These are phyloP conservation scores for Dryobotodes eremita DNA, from an alignment of 2,888 invertebrate species.

Conservation along the genomic window DNA sequence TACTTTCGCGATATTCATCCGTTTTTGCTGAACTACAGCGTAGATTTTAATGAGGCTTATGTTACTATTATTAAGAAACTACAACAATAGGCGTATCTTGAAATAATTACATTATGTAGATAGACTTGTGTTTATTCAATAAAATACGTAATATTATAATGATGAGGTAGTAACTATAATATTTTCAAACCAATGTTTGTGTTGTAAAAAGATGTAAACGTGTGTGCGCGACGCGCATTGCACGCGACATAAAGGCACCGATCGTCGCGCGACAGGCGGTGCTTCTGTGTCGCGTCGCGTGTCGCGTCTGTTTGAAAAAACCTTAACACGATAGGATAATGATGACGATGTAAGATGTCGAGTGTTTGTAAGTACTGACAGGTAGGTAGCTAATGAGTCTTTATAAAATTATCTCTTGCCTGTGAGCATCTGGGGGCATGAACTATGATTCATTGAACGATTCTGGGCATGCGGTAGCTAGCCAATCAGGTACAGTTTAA, in stretches of 20 bases:
- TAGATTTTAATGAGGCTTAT: conserved; percentile 57
- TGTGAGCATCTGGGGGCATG: neutral
- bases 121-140: neutral
- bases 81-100: neutral
- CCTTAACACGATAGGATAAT: too few species aligned
- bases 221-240: too few species aligned
- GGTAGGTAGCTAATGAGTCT: neutral
- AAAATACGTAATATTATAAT: neutral
- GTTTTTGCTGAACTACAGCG: conserved; percentile 39
- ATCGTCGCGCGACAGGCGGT: too few species aligned
- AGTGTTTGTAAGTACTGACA: neutral
- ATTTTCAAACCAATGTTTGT: neutral
- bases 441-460: conserved; percentile 1
- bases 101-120: conserved; percentile 12
- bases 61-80: conserved; percentile 25
- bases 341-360: too few species aligned
- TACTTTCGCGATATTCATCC: conserved; percentile 11
- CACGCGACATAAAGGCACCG: too few species aligned
- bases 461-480: neutral
- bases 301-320: too few species aligned
- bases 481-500: neutral
- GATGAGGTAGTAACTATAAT: neutral
- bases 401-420: neutral
- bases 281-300: too few species aligned
- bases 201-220: neutral